Evolutionary conservation across 2,113 vertebrate species (phyloP).

Genomic region (Aldabrachelys gigantea): DNA sequence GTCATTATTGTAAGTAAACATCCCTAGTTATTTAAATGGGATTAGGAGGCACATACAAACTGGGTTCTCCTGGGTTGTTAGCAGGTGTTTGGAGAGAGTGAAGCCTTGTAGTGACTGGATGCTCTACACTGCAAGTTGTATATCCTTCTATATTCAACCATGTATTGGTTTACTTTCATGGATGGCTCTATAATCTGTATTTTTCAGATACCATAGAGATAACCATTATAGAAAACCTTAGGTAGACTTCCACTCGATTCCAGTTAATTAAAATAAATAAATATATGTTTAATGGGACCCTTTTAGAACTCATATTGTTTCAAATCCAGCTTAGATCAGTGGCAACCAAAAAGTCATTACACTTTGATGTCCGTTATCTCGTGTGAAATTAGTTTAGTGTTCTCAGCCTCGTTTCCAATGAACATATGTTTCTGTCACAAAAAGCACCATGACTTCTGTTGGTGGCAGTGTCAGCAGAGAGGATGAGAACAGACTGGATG

Average conservation of each 20-base stretch:
- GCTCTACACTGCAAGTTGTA: neutral
- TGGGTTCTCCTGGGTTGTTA: neutral
- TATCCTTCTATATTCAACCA: neutral
- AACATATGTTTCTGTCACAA: neutral
- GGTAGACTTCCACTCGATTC: neutral
- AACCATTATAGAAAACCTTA: neutral
- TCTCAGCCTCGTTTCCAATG: neutral
- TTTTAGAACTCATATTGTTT: constrained; percentile 4
- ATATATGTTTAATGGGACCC: neutral
- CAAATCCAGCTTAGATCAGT: constrained; percentile 7
- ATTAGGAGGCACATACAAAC: neutral
- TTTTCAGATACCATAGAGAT: neutral
- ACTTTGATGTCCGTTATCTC: neutral
- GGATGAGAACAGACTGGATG: neutral
- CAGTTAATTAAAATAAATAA: neutral
- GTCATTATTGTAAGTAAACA: constrained; percentile 91
- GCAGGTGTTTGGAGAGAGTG: neutral
- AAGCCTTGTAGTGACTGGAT: neutral
- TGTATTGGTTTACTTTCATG: neutral
- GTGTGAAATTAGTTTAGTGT: neutral
- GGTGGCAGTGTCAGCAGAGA: neutral
- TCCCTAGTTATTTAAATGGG: neutral
- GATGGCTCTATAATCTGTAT: neutral
- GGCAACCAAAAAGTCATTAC: neutral
- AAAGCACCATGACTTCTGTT: neutral